Conservation (phyloP, 2,113 vertebrate species). For the Glaucidium brasilianum region DNA sequence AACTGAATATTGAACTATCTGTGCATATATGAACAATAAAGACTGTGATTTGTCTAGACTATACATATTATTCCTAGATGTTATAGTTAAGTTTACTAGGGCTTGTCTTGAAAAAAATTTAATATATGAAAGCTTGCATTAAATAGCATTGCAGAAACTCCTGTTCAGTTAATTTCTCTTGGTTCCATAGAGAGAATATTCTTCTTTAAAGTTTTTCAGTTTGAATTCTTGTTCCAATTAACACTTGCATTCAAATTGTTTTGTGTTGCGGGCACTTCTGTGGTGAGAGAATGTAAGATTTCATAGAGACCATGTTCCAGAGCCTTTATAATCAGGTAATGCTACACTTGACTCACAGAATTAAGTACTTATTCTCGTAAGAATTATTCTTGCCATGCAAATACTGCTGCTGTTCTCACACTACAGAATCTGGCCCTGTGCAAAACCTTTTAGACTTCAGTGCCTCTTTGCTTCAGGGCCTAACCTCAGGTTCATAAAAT, state of each 20-base stretch:
- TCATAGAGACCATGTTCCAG: accelerated
- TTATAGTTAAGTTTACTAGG: neutral
- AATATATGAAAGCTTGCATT: neutral
- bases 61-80: neutral
- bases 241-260: neutral
- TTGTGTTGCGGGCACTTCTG: neutral
- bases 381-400: neutral
- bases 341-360: neutral
- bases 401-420: neutral
- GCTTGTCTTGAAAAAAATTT: neutral
- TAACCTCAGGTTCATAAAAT: neutral
- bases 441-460: neutral
- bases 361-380: neutral
- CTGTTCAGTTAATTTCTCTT: neutral
- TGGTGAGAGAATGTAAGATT: neutral
- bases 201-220: neutral
- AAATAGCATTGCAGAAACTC: neutral
- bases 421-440: neutral
- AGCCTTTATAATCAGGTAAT: neutral
- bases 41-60: neutral
- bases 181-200: neutral
- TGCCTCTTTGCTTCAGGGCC: neutral
- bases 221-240: neutral
- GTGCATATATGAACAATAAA: neutral
- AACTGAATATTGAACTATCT: neutral